Evolutionary conservation across 2,113 vertebrate genomes (phyloP).

Genomic region (Pedetes capensis): DNA sequence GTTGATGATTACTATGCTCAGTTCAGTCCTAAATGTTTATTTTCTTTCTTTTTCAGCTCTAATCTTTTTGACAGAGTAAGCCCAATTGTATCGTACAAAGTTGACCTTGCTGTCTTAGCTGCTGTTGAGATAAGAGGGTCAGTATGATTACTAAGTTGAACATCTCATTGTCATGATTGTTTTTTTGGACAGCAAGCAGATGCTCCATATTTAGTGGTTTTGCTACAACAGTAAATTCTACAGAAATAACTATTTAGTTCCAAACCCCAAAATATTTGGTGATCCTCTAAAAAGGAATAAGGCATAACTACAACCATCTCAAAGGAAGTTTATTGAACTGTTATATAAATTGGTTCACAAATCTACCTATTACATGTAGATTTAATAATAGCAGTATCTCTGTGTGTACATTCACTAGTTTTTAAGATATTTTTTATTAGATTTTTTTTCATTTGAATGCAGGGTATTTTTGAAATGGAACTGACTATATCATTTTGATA

Average conservation of each 20-base stretch:
- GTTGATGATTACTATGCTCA: not conserved
- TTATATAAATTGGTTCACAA: not conserved
- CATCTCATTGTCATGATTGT: not conserved
- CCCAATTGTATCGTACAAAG: slow-evolving; percentile 86
- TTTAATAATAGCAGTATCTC: not conserved
- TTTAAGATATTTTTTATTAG: not conserved
- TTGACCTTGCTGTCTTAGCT: slow-evolving; percentile 90
- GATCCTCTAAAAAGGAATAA: not conserved
- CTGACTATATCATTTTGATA: slow-evolving; percentile 25
- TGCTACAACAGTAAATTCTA: not conserved
- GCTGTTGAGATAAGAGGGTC: slow-evolving; percentile 97
- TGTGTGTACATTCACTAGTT: not conserved
- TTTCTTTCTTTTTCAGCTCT: slow-evolving; percentile 86
- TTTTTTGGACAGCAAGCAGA: not conserved
- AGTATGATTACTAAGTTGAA: slow-evolving; percentile 45
- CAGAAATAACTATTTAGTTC: not conserved
- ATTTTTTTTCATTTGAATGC: not conserved
- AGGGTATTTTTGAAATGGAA: slow-evolving; percentile 9
- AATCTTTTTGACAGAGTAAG: slow-evolving; percentile 93
- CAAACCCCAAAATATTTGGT: not conserved
- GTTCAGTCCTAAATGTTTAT: not conserved
- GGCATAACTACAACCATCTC: not conserved
- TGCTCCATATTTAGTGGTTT: not conserved
- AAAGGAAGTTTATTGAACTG: not conserved
- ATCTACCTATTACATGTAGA: not conserved